Percentiles rank a stretch among this genome's conserved stretches.
Conservation (phyloP, 2,113 vertebrate genomes). For the Vombatus ursinus region DNA sequence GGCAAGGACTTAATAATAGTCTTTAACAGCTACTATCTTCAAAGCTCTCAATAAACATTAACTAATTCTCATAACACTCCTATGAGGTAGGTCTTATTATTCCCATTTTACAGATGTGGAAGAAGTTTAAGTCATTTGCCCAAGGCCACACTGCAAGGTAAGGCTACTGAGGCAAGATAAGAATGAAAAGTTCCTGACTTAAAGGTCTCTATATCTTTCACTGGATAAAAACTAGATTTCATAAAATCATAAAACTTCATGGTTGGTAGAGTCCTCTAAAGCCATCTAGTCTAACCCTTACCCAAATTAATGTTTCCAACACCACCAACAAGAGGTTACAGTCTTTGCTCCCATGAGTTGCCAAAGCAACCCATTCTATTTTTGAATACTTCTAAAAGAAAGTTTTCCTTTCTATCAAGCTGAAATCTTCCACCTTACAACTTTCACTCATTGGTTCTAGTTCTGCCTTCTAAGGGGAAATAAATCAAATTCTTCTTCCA, state of each 20-base stretch:
- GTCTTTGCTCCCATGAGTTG: background rate
- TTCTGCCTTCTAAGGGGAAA: background rate
- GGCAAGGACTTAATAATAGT: background rate
- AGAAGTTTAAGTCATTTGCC: background rate
- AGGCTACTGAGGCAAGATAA: background rate
- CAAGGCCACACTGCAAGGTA: background rate
- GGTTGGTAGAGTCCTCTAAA: background rate
- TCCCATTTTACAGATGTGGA: background rate
- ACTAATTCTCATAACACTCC: background rate
- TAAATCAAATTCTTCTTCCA: background rate
- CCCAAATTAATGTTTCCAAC: background rate
- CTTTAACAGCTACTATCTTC: background rate
- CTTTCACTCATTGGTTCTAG: background rate
- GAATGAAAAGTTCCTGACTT: background rate
- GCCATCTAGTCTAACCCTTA: background rate
- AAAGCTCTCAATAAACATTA: background rate
- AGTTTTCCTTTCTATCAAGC: background rate
- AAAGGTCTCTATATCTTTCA: background rate
- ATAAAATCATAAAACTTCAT: background rate
- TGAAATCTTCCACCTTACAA: background rate
- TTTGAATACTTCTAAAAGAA: background rate
- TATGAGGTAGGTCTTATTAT: slow-evolving; percentile 1
- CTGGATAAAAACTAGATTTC: background rate
- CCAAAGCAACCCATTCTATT: background rate
- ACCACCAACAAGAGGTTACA: background rate